These are phyloP conservation scores for Triplophysa siluroides DNA, from an alignment of 2,113 vertebrate genomes.

Conservation along the genomic window DNA sequence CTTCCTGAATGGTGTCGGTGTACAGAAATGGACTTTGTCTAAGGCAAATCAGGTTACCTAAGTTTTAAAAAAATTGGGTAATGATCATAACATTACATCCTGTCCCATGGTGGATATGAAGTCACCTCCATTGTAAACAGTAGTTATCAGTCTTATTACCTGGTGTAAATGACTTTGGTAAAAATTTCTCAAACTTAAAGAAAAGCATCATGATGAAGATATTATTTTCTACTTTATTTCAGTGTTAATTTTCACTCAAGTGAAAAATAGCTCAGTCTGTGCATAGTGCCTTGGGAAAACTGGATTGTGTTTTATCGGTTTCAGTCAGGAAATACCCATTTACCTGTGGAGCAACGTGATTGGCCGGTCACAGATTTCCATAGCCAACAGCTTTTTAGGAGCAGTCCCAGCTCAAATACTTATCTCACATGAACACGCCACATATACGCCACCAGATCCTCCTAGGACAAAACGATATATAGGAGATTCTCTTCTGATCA, in stretches of 20 bases:
- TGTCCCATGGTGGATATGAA: constrained; percentile 7
- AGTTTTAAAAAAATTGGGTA: constrained; percentile 16
- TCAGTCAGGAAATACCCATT: constrained; percentile 22
- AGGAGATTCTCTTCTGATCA: constrained; percentile 18
- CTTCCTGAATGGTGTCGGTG: constrained; percentile 54
- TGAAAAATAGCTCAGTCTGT: background rate
- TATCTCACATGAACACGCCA: constrained; percentile 62
- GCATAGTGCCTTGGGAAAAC: constrained; percentile 13
- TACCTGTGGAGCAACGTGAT: constrained; percentile 26
- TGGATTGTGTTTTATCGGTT: constrained; percentile 4
- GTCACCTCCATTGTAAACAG: background rate
- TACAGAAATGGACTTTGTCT: constrained; percentile 43
- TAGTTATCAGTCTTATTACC: background rate
- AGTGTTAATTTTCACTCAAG: background rate
- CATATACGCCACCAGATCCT: constrained; percentile 45
- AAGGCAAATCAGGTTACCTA: constrained; percentile 38
- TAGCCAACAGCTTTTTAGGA: constrained; percentile 31
- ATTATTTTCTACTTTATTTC: background rate
- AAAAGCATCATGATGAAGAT: background rate
- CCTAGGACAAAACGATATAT: constrained; percentile 31
- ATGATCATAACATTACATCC: constrained; percentile 21
- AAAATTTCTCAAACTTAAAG: background rate
- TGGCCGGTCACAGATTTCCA: constrained; percentile 47
- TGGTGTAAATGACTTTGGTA: background rate
- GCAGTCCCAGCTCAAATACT: constrained; percentile 43